Percentiles rank a stretch among this genome's conserved stretches.
phyloP scores from a whole-genome alignment of 2,797 vertebrate genomes.

The Rhinichthys osculus region DNA sequence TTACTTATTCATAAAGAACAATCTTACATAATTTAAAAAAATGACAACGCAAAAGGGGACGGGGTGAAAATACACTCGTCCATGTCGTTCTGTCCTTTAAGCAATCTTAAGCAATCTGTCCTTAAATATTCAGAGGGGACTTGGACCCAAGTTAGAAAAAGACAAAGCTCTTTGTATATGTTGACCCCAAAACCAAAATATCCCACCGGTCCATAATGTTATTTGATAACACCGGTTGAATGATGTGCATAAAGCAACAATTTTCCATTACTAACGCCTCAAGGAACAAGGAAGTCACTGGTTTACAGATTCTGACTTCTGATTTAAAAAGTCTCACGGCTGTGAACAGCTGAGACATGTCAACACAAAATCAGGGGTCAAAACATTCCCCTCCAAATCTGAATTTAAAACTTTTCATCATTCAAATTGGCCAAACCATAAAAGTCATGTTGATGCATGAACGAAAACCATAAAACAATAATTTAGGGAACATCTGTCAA shows the following conservation, averaged over 20 bases:
- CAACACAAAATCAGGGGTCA: slow-evolving; percentile 18
- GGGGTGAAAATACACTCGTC: slow-evolving; percentile 68
- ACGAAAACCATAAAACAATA: background rate
- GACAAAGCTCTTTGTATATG: background rate
- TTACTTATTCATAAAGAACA: slow-evolving; percentile 76
- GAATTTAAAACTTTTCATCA: background rate
- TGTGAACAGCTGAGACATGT: background rate
- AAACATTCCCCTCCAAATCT: background rate
- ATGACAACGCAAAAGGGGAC: slow-evolving; percentile 51
- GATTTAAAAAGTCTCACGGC: background rate
- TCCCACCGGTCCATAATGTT: background rate
- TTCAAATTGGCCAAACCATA: background rate
- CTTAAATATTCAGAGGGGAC: slow-evolving; percentile 59
- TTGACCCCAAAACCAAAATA: slow-evolving; percentile 25
- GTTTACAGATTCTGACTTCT: background rate
- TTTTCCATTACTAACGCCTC: background rate
- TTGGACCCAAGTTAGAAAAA: slow-evolving; percentile 48
- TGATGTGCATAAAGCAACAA: background rate
- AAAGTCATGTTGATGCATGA: background rate
- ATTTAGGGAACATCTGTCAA: background rate
- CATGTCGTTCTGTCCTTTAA: slow-evolving; percentile 70
- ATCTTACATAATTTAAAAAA: slow-evolving; percentile 72
- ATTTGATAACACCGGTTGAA: background rate
- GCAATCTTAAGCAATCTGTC: slow-evolving; percentile 54
- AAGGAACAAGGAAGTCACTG: slow-evolving; percentile 1